Evolutionary conservation across 2,888 invertebrate genomes (phyloP), one percentile per base, ranked within the genome.

Genomic region (Cheilosia grossa): DNA sequence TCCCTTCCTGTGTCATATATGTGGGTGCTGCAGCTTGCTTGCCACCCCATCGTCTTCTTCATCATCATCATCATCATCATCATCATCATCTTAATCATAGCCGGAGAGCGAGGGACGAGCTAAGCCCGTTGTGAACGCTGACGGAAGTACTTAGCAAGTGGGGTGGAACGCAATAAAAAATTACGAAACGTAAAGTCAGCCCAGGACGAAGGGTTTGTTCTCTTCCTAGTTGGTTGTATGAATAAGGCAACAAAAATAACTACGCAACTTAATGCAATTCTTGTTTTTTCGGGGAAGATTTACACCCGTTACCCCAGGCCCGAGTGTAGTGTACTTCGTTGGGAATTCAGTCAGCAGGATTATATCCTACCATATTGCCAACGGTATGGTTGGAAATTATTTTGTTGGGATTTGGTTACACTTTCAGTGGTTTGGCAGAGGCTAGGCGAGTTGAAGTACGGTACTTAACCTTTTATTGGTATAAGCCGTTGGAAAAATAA

Each of bases 61-160:
- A 30, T 30, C 30, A 30, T 30, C 30, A 30, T 30, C 30, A 27
- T 24, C 24, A 7, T 10, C 61, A 56, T 37, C 30, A 30, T 30
- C 30, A 30, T 30, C 30, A 30, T 30, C 30, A 27, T 24, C 24
- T n/a, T n/a, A n/a, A 7, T 10, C 61, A 6, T 37, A 53, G 27
- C 24, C 9, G 13, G 19, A 21, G 7, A 37, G 51, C 21, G 30
- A 63, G 61, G 69, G 63, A 83, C 75, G 80, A 83, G 80, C 80
- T 80, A 80, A 83, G 83, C 80, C 80, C 40, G 56, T 73, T 73
- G 67, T 64, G 81, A 80, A 67, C 85, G 75, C 70, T 85, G 75
- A 81, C 85, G 85, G 85, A 85, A 85, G 85, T 85, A 85, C 85
- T 85, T 85, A 85, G 85, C 85, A 63, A 85, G 81, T 81, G 85